Evolutionary conservation across 2,888 invertebrate species (phyloP).

Genomic region (Tortricodes alternella): DNA sequence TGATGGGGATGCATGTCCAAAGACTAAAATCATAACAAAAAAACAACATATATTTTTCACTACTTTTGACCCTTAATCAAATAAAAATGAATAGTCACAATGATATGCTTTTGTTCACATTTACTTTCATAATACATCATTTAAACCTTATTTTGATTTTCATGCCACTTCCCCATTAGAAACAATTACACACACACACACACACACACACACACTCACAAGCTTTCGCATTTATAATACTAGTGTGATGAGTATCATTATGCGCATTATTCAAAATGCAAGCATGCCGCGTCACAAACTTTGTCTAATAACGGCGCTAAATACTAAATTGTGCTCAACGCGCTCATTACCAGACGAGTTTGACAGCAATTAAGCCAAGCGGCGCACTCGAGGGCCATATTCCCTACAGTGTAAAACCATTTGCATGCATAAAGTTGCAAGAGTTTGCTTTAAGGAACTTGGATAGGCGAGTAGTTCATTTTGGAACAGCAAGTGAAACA

Average conservation of each 20-base stretch:
- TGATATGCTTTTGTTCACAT: too few species aligned
- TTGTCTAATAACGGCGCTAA: conserved; percentile 42
- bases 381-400: conserved; percentile 66
- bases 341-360: conserved; percentile 70
- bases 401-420: conserved; percentile 66
- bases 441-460: conserved; percentile 45
- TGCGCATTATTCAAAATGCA: background rate
- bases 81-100: too few species aligned
- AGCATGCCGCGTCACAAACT: conserved; percentile 27
- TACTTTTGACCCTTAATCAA: too few species aligned
- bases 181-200: background rate
- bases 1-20: too few species aligned
- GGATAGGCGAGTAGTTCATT: conserved; percentile 21
- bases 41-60: too few species aligned
- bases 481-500: background rate
- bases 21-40: too few species aligned
- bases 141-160: too few species aligned
- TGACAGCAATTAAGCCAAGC: conserved; percentile 72
- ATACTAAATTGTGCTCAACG: conserved; percentile 42
- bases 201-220: too few species aligned
- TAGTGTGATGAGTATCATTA: too few species aligned
- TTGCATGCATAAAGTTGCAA: conserved; percentile 67
- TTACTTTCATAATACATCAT: too few species aligned
- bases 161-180: too few species aligned
- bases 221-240: too few species aligned